These are phyloP conservation scores for Strongylocentrotus purpuratus DNA, from an alignment of 35 echinoderm and acorn worm genomes.

Conservation along the genomic window DNA sequence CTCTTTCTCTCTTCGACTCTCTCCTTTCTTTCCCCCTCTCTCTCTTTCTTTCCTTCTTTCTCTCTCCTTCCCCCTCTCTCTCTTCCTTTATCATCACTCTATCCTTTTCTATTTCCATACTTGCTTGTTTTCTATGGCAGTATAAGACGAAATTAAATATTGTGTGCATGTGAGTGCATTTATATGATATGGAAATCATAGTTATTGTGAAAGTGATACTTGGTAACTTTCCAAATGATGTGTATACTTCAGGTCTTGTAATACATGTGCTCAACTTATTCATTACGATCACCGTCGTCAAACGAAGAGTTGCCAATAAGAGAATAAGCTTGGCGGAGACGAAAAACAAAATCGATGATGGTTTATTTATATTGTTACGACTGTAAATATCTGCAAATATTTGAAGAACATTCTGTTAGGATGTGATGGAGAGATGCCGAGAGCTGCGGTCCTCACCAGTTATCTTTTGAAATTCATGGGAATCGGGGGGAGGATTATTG, in stretches of 20 bases:
- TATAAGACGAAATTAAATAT: not conserved
- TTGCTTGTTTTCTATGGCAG: not conserved
- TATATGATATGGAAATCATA: not conserved
- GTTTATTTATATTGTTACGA: conserved; percentile 38
- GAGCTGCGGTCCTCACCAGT: not conserved
- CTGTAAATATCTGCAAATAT: conserved; percentile 39
- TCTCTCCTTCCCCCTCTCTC: not conserved
- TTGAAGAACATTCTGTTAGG: not conserved
- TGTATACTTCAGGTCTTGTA: conserved; percentile 1
- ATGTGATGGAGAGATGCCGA: not conserved
- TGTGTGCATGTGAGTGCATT: not conserved
- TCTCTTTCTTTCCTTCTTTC: not conserved
- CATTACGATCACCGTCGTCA: not conserved
- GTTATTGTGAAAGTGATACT: not conserved
- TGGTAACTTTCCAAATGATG: not conserved
- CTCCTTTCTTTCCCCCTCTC: not conserved
- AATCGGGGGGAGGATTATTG: not conserved
- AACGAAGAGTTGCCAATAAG: conserved; percentile 3
- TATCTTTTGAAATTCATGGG: not conserved
- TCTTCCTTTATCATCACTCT: not conserved
- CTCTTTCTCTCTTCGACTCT: not conserved
- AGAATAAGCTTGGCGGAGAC: not conserved
- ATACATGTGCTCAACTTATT: not conserved
- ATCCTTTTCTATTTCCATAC: not conserved
- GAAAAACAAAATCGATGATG: not conserved